Evolutionary conservation across 2,888 invertebrate genomes (phyloP).

Genomic region (Nymphalis urticae): DNA sequence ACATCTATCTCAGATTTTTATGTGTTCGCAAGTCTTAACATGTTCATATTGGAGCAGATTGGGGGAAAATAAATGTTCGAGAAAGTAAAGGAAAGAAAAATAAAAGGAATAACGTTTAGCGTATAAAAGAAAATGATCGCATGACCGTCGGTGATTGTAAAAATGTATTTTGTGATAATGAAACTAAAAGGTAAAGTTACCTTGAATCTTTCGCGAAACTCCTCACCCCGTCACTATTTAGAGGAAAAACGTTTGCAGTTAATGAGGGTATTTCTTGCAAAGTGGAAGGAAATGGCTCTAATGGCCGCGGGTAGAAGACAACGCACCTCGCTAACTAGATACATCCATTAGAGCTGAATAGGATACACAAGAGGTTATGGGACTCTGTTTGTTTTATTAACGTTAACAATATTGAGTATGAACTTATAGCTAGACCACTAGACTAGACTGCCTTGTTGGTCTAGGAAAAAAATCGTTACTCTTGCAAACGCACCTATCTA

Average conservation of each 20-base stretch:
- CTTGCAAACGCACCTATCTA: no score
- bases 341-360: slow-evolving; percentile 31
- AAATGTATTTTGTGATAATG: background rate
- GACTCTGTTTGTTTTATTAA: background rate
- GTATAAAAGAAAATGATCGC: background rate
- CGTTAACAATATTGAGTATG: background rate
- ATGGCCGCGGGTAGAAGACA: slow-evolving; percentile 30
- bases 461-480: no score
- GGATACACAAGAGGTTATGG: background rate
- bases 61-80: slow-evolving; percentile 22
- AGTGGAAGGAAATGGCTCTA: slow-evolving; percentile 32
- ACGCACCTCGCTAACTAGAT: slow-evolving; percentile 35
- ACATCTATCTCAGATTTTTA: slow-evolving; percentile 23
- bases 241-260: slow-evolving; percentile 27
- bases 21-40: slow-evolving; percentile 14
- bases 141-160: background rate
- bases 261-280: slow-evolving; percentile 30
- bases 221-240: slow-evolving; percentile 18
- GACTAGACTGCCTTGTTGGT: no score
- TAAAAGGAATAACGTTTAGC: slow-evolving; percentile 1
- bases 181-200: slow-evolving; percentile 1
- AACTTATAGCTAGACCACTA: no score
- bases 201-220: slow-evolving; percentile 10
- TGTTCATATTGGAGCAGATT: slow-evolving; percentile 18
- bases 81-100: slow-evolving; percentile 2